Percentiles rank a stretch among this genome's conserved stretches.
Conservation (phyloP, 2,113 vertebrate species). For the Pomatostomus ruficeps region DNA sequence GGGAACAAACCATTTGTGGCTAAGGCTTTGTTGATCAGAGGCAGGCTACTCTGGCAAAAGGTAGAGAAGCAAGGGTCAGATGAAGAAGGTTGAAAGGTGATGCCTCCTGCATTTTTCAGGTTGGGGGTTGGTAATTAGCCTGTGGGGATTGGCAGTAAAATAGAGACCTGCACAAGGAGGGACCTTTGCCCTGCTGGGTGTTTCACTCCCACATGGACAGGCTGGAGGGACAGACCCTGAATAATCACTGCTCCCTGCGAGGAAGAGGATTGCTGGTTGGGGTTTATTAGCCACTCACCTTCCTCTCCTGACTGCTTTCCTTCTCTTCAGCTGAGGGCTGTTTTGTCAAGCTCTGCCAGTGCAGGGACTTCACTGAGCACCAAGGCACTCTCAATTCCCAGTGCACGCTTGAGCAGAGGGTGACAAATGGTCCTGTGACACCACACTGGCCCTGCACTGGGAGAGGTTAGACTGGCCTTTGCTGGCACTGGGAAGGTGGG, state of each 20-base stretch:
- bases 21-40: background rate
- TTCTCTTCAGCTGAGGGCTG: background rate
- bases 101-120: background rate
- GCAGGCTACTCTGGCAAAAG: background rate
- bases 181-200: background rate
- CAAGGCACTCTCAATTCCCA: background rate
- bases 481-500: background rate
- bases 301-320: background rate
- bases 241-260: background rate
- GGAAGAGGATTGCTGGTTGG: background rate
- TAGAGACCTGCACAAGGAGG: background rate
- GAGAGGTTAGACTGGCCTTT: background rate
- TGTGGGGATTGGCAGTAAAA: background rate
- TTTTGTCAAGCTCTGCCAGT: background rate
- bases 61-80: background rate
- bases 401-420: background rate
- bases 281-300: background rate
- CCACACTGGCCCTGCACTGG: background rate
- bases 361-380: background rate
- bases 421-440: background rate
- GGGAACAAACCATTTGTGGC: background rate
- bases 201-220: fast-evolving
- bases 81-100: background rate
- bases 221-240: background rate
- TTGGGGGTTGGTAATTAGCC: background rate